phyloP scores from a whole-genome alignment of 2,888 invertebrate species.

The Orthonychiurus folsomi region DNA sequence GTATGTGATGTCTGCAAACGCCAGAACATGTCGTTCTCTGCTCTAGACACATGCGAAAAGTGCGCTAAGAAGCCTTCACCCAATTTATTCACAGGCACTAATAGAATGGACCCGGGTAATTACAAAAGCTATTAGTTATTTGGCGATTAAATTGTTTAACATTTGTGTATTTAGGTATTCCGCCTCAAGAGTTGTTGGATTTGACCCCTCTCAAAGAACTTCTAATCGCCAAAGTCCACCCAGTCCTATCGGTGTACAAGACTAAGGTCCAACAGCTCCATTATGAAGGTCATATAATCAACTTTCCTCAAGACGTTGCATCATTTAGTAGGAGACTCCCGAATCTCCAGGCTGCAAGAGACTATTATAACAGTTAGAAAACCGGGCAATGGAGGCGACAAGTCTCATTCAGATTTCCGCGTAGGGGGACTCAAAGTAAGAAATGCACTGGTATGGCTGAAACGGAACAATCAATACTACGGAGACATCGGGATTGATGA shows the following conservation, averaged over 20 bases:
- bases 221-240: not conserved
- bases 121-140: no score
- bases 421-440: not conserved
- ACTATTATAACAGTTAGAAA: not conserved
- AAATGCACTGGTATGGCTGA: slow-evolving; percentile 4
- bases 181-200: not conserved
- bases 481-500: not conserved
- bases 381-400: not conserved
- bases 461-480: slow-evolving; percentile 1
- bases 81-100: not conserved
- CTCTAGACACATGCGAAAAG: not conserved
- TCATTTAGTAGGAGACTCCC: not conserved
- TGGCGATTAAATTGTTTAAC: no score
- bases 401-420: not conserved
- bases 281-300: slow-evolving; percentile 2
- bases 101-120: not conserved
- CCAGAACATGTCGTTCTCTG: not conserved
- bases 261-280: slow-evolving; percentile 6
- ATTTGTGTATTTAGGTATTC: no score
- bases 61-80: not conserved
- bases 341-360: not conserved
- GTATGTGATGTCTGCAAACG: not conserved
- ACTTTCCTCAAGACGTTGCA: slow-evolving; percentile 1
- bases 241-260: slow-evolving; percentile 1
- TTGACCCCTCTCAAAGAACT: not conserved